These are phyloP conservation scores for Pandemis corylana DNA, from an alignment of 2,888 invertebrate genomes.

Conservation along the genomic window DNA sequence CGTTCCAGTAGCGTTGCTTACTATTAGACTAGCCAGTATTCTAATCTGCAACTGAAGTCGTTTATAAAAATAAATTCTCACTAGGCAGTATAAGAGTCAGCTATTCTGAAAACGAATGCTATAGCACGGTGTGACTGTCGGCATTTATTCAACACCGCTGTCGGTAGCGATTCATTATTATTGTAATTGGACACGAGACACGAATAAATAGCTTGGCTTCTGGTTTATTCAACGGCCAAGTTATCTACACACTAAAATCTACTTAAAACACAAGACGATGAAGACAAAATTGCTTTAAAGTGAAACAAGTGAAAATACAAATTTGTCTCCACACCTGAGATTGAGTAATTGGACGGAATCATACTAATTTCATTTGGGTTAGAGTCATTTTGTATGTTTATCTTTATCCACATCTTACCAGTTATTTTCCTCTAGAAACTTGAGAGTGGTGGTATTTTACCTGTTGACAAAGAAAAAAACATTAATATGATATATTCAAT, in stretches of 20 bases:
- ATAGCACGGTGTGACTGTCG: conserved; percentile 54
- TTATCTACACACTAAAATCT: conserved; percentile 44
- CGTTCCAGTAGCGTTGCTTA: too few relatives aligned
- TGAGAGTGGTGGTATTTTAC: conserved; percentile 46
- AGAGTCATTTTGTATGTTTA: conserved; percentile 19
- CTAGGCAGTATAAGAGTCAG: not conserved
- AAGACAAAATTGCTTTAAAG: conserved; percentile 46
- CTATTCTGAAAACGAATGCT: conserved; percentile 10
- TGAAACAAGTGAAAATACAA: conserved; percentile 50
- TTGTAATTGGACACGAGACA: conserved; percentile 73
- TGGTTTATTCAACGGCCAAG: conserved; percentile 54
- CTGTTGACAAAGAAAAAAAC: conserved; percentile 49
- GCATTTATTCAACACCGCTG: conserved; percentile 57
- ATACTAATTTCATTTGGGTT: conserved; percentile 43
- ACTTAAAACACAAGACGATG: conserved; percentile 46
- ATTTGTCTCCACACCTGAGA: conserved; percentile 53
- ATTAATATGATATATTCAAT: conserved; percentile 31
- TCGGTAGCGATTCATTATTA: conserved; percentile 69
- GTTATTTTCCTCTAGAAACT: not conserved
- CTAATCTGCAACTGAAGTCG: too few relatives aligned
- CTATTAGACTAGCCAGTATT: too few relatives aligned
- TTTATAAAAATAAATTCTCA: too few relatives aligned
- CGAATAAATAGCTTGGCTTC: conserved; percentile 65
- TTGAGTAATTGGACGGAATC: conserved; percentile 53
- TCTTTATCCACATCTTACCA: conserved; percentile 14